Base-by-base conservation (phyloP, 2,797 vertebrate species). In the Sternarchorhynchus goeldii region DNA sequence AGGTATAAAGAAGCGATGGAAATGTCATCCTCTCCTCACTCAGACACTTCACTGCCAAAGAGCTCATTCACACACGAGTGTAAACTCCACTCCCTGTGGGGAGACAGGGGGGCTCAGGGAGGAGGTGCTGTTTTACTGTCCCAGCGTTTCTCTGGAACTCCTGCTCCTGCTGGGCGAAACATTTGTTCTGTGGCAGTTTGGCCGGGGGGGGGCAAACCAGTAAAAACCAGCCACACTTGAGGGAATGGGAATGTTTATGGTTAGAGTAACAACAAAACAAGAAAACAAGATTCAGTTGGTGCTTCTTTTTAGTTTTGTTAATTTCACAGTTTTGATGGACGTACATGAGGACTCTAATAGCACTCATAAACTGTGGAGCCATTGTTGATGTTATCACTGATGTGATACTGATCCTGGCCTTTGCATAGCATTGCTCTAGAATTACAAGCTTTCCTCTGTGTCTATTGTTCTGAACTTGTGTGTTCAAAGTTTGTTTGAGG, bases 1-100 rank as follows among this genome's bases (percentile, higher is more conserved):
- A 63, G 29, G 57, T 70, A 6, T n/a, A 67, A 70, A 25, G 60
- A 73, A 64, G 34, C 63, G 6, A 39, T 74, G 50, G 39, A 25
- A 55, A 74, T 36, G 14, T 67, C 56, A 10, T 39, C 39, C 18
- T 67, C 56, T 16, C 29, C 8, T 45, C 20, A 7, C 16, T 39
- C 18, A 20, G 53, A 66, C 18, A 55, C 69, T 60, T 66, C 45
- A 0, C 39, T 57, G 39, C 20, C 36, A 60, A 58, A 6, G 6
- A 59, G 70, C 12, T 29, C 63, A 50, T 60, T 59, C 69, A 31
- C 67, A 64, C 39, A 29, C 12, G 32, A 10, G 17, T 18, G 12
- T 45, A 50, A 58, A 8, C 21, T 4, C 45, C 14, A 10, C 14
- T 78, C 64, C 72, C 57, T 2, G 12, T 16, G 45, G 55, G 17